Percentiles rank a stretch among this genome's conserved stretches.
These are phyloP conservation scores for Excalfactoria chinensis DNA, from an alignment of 2,113 vertebrate genomes.

Conservation along the genomic window DNA sequence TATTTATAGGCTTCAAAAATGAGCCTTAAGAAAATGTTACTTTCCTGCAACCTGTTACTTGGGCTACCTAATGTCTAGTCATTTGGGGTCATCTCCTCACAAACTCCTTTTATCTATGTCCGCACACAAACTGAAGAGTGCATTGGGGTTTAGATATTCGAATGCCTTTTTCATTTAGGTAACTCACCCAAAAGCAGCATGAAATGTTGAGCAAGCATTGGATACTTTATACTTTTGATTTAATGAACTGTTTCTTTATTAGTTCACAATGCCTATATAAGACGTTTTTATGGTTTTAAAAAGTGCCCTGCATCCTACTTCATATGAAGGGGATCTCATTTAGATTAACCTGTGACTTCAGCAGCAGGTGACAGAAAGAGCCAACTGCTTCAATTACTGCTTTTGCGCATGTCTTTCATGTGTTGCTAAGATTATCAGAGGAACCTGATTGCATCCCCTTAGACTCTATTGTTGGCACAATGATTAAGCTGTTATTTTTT, in stretches of 20 bases:
- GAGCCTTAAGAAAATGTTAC: slow-evolving; percentile 39
- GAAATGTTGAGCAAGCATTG: slow-evolving; percentile 65
- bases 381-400: slow-evolving; percentile 84
- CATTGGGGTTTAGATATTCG: slow-evolving; percentile 58
- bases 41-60: slow-evolving; percentile 65
- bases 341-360: slow-evolving; percentile 86
- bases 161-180: slow-evolving; percentile 66
- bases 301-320: slow-evolving; percentile 78
- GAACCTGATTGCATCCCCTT: slow-evolving; percentile 84
- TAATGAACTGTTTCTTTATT: slow-evolving; percentile 84
- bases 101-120: slow-evolving; percentile 62
- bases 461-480: slow-evolving; percentile 83
- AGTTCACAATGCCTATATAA: slow-evolving; percentile 77
- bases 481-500: slow-evolving; percentile 83
- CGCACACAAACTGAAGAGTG: slow-evolving; percentile 55
- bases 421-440: slow-evolving; percentile 84
- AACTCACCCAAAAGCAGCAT: slow-evolving; percentile 20
- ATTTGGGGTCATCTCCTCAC: slow-evolving; percentile 67
- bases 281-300: slow-evolving; percentile 81
- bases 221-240: slow-evolving; percentile 74
- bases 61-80: slow-evolving; percentile 65
- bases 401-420: slow-evolving; percentile 83
- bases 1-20: slow-evolving; percentile 44
- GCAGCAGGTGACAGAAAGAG: slow-evolving; percentile 86
- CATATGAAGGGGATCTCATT: slow-evolving; percentile 80